Evolutionary conservation across 2,888 invertebrate species (phyloP), one percentile per base, ranked within the genome.

Genomic region (Ametastegia equiseti): DNA sequence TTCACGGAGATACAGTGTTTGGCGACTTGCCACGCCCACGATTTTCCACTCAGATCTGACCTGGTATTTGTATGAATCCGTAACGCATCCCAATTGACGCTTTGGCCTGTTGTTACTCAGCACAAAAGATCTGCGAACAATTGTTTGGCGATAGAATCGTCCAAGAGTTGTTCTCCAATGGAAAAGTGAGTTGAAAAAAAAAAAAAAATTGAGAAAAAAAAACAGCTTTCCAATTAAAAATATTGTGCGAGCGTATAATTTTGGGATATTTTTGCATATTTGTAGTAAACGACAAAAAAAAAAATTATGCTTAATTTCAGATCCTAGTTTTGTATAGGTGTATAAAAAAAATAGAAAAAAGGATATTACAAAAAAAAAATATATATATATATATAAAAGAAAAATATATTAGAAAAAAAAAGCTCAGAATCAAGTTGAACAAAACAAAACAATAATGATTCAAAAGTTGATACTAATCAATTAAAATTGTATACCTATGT

Each of bases 21-120:
- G 96, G 96, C 27, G 98, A 98, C 89, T 93, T 98, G 89, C 98
- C 98, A 63, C 94, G 96, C 83, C 97, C 97, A 84, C 94, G 97
- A 89, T 95, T 97, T 93, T 96, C 96, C 91, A 96, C 96, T 83
- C 96, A 96, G 93, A 96, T 97, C 93, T 97, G 95, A 94, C 88
- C 89, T 84, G 69, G 81, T 81, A 83, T 36, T 30, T 19, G 67
- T 63, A 69, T 45, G 57, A 67, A 82, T 23, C 67, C 45, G 27
- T 57, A 80, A 50, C 27, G 73, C 67, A 54, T 75, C 54, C 75
- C 54, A 54, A 75, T 75, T 9, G 47, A 71, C 54, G 45, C 36
- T 42, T 54, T 36, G 73, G 9, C 19, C 73, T 36, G 30, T 73
- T 36, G 30, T 73, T 50, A 73, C 54, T 73, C 50, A 73, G 73